phyloP scores from a whole-genome alignment of 2,888 invertebrate species.

The Hoplodrina blanda region DNA sequence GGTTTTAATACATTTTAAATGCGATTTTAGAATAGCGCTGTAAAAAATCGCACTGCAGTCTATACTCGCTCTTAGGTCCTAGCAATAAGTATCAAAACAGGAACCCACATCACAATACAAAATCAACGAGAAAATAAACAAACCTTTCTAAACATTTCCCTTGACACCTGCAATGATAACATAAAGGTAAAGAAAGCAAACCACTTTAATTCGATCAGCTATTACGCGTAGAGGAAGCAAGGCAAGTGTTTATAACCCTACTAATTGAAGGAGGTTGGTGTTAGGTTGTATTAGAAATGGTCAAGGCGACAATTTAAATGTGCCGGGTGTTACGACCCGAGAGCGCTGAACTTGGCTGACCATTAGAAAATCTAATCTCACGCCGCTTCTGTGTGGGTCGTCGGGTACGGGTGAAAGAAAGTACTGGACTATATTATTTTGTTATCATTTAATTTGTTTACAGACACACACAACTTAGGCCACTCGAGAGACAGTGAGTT shows the following conservation, averaged over 20 bases:
- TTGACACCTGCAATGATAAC: slow-evolving; percentile 60
- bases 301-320: slow-evolving; percentile 45
- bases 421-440: slow-evolving; percentile 25
- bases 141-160: slow-evolving; percentile 55
- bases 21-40: too few relatives aligned
- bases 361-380: slow-evolving; percentile 79
- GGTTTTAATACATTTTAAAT: neutral
- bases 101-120: slow-evolving; percentile 24
- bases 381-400: slow-evolving; percentile 74
- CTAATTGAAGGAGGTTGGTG: slow-evolving; percentile 30
- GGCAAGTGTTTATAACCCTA: slow-evolving; percentile 51
- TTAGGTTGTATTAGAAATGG: slow-evolving; percentile 29
- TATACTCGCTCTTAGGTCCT: neutral
- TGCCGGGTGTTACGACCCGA: slow-evolving; percentile 66
- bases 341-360: slow-evolving; percentile 75
- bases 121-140: slow-evolving; percentile 48
- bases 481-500: neutral
- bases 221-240: slow-evolving; percentile 61
- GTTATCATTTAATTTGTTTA: neutral
- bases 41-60: too few relatives aligned
- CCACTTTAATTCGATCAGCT: slow-evolving; percentile 66
- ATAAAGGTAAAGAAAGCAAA: slow-evolving; percentile 63
- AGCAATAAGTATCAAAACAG: slow-evolving; percentile 9
- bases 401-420: slow-evolving; percentile 55
- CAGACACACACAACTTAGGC: neutral